Conservation (phyloP, 2,888 invertebrate genomes). For the Maniola hyperantus region DNA sequence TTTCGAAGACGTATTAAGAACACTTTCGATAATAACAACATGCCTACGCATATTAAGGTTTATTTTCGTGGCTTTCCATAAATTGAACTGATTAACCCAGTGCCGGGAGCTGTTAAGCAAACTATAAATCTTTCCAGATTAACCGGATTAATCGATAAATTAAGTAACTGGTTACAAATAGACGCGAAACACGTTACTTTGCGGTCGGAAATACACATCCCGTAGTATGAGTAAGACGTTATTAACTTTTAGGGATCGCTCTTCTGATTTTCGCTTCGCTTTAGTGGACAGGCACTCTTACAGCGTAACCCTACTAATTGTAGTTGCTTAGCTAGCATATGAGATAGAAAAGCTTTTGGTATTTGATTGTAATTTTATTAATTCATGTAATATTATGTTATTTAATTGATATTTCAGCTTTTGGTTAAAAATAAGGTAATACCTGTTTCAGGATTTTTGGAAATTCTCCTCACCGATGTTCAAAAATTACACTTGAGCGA, state of each 20-base stretch:
- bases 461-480: no score
- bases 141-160: constrained; percentile 14
- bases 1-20: background rate
- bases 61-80: background rate
- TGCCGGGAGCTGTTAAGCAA: constrained; percentile 8
- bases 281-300: no score
- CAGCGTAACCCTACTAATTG: no score
- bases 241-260: background rate
- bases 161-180: background rate
- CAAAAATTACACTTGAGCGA: no score
- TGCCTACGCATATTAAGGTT: background rate
- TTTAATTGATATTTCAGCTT: no score
- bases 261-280: no score
- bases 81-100: constrained; percentile 22
- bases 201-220: constrained; percentile 13
- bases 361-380: no score
- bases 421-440: no score
- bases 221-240: background rate
- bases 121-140: constrained; percentile 17
- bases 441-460: no score
- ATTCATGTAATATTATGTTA: no score
- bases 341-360: no score
- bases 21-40: constrained; percentile 6
- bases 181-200: background rate
- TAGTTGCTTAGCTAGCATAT: no score